A percentile compares a stretch with the other conserved stretches of the same genome.
phyloP scores from a whole-genome alignment of 2,797 vertebrate species.

The Taenioides sp. region DNA sequence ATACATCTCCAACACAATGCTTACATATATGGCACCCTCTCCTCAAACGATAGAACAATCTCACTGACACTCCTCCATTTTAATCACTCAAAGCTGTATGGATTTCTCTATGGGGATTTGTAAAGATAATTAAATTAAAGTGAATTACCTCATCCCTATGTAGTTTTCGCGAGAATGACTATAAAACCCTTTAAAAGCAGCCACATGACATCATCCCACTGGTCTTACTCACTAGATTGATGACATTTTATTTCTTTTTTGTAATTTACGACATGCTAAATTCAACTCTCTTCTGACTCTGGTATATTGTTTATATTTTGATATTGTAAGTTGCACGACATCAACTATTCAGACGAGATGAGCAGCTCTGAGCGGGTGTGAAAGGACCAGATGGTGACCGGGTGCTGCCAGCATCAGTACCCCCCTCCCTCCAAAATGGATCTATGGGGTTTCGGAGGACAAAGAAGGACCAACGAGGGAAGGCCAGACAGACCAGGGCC shows the following conservation, averaged over 20 bases:
- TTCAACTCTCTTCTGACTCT: neutral
- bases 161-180: neutral
- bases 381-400: conserved; percentile 14
- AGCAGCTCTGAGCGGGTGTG: neutral
- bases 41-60: neutral
- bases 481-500: neutral
- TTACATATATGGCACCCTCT: neutral
- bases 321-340: neutral
- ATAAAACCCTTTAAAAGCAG: neutral
- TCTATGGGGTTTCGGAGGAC: neutral
- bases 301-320: neutral
- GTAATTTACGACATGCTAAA: neutral
- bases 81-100: neutral
- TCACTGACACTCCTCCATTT: neutral
- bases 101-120: conserved; percentile 3
- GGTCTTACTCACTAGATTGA: neutral
- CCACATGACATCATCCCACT: conserved; percentile 3
- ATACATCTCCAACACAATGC: neutral
- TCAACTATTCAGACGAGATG: conserved; percentile 1
- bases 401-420: conserved; percentile 6
- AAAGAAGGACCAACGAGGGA: conserved; percentile 4
- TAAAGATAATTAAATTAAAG: conserved; percentile 10
- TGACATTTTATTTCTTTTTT: neutral
- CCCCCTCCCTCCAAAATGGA: conserved; percentile 5
- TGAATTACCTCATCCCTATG: conserved; percentile 5